Conservation (phyloP, 2,113 vertebrate genomes). For the Piaya cayana region DNA sequence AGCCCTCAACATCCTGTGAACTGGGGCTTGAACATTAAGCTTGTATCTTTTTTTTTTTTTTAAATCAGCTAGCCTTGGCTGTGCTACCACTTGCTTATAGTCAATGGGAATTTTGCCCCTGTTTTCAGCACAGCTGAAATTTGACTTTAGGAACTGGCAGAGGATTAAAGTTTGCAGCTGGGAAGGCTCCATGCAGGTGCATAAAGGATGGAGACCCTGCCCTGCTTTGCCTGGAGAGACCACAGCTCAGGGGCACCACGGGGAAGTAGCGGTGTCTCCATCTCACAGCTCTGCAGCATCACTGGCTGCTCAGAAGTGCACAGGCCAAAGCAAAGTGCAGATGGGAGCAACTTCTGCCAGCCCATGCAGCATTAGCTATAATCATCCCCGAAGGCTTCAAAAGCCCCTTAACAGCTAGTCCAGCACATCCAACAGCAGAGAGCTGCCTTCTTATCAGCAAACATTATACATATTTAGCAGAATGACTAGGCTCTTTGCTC, state of each 20-base stretch:
- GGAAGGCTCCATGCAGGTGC: neutral
- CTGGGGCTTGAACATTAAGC: neutral
- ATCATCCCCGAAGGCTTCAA: neutral
- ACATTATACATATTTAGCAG: neutral
- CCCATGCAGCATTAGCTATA: neutral
- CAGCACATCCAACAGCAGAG: neutral
- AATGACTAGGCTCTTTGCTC: neutral
- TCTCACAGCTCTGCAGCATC: neutral
- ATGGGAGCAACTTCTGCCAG: neutral
- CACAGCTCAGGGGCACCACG: neutral
- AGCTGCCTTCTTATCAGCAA: neutral
- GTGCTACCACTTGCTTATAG: accelerated
- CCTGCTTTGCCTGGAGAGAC: neutral
- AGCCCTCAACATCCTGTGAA: neutral
- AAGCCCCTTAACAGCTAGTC: neutral
- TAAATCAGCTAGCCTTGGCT: neutral
- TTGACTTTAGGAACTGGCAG: neutral
- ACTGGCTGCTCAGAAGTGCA: accelerated
- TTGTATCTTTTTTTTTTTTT: neutral
- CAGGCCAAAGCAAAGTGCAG: neutral
- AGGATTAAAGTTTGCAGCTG: neutral
- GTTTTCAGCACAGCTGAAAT: neutral
- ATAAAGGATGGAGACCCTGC: neutral
- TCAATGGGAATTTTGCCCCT: neutral
- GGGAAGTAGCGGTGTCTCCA: neutral